phyloP scores from a whole-genome alignment of 92 coral and sea anemone species.

The Siderastrea siderea region DNA sequence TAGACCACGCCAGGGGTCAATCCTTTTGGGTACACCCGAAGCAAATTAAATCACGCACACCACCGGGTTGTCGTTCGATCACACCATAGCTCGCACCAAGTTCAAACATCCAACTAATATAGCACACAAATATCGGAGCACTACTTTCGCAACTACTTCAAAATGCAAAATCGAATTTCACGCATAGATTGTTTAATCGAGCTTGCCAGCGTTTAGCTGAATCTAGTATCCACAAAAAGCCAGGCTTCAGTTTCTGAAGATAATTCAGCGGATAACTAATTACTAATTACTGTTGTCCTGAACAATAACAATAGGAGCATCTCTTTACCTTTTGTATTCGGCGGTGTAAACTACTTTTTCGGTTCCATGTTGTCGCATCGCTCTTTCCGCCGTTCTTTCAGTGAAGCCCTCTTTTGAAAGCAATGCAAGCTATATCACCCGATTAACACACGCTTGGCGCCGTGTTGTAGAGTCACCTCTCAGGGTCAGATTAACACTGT shows the following conservation, averaged over 20 bases:
- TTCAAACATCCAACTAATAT: not conserved
- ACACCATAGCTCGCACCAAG: too few relatives aligned
- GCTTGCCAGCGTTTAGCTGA: not conserved
- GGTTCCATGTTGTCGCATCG: constrained; percentile 48
- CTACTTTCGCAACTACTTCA: not conserved
- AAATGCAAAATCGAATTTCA: constrained; percentile 12
- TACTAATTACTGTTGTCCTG: not conserved
- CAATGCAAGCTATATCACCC: constrained; percentile 45
- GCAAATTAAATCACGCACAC: not conserved
- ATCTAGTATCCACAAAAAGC: not conserved
- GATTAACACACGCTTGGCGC: constrained; percentile 43
- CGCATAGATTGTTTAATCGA: not conserved
- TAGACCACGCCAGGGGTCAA: not conserved
- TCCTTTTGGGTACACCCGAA: not conserved
- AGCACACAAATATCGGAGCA: constrained; percentile 1
- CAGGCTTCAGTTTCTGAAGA: not conserved
- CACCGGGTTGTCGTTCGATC: too few relatives aligned
- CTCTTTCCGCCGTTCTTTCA: constrained; percentile 32
- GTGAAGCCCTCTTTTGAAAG: constrained; percentile 29
- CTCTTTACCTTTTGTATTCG: constrained; percentile 5
- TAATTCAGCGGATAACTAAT: not conserved
- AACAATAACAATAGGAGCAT: not conserved
- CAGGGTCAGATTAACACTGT: not conserved
- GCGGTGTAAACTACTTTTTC: not conserved
- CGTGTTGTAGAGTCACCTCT: not conserved